Percentiles rank a stretch among this genome's conserved stretches.
Evolutionary conservation across 2,888 invertebrate genomes (phyloP).

Genomic region (Microchrysa polita): DNA sequence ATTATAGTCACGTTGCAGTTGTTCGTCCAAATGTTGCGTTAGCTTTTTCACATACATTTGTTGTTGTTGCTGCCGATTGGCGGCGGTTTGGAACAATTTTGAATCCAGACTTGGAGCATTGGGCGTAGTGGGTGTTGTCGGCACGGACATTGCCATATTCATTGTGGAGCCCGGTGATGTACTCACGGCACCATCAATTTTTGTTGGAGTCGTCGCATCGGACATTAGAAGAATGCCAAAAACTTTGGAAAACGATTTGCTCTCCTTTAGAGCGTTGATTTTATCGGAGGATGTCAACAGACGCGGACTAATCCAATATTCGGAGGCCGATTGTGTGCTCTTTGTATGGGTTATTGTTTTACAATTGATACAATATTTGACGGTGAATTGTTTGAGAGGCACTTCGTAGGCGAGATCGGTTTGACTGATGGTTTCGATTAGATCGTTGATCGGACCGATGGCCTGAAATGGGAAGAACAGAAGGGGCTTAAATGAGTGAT

Average conservation of each 20-base stretch:
- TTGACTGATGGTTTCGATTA: slow-evolving; percentile 57
- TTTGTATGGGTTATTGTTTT: slow-evolving; percentile 59
- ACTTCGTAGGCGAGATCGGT: slow-evolving; percentile 58
- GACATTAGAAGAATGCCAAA: slow-evolving; percentile 75
- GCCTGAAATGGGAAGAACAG: slow-evolving; percentile 56
- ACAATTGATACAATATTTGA: slow-evolving; percentile 62
- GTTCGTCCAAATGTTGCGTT: slow-evolving; percentile 72
- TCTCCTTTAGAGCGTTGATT: slow-evolving; percentile 70
- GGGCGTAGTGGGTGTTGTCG: slow-evolving; percentile 19
- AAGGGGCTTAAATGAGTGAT: no score
- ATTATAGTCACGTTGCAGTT: slow-evolving; percentile 74
- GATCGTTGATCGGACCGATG: slow-evolving; percentile 57
- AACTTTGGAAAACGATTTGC: slow-evolving; percentile 75
- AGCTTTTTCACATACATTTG: slow-evolving; percentile 57
- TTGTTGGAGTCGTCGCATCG: slow-evolving; percentile 51
- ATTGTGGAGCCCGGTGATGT: slow-evolving; percentile 21
- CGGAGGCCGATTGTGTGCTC: slow-evolving; percentile 39
- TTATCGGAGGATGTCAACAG: slow-evolving; percentile 67
- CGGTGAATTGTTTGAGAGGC: slow-evolving; percentile 56
- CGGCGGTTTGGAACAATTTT: slow-evolving; percentile 56
- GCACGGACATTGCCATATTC: slow-evolving; percentile 24
- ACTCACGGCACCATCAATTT: slow-evolving; percentile 38
- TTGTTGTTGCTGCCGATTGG: neutral
- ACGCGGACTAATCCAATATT: slow-evolving; percentile 58
- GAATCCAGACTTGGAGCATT: slow-evolving; percentile 59